phyloP scores from a whole-genome alignment of 2,113 vertebrate species.

The Scytalopus superciliaris region DNA sequence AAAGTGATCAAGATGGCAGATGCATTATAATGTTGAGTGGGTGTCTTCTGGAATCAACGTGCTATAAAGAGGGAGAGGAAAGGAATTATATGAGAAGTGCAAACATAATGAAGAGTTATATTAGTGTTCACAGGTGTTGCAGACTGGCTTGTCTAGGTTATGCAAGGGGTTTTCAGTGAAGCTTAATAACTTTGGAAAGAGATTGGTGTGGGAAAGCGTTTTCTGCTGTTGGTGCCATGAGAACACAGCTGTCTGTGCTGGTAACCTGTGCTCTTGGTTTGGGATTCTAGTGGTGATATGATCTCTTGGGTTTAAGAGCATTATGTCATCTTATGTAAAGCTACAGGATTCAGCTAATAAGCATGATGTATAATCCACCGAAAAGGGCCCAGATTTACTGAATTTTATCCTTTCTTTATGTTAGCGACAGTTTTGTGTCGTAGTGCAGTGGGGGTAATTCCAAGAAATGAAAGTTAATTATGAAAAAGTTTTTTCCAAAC shows the following conservation, averaged over 20 bases:
- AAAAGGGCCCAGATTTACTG: not conserved
- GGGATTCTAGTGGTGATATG: not conserved
- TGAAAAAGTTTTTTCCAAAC: not conserved
- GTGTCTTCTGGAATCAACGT: not conserved
- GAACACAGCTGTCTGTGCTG: not conserved
- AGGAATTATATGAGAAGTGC: not conserved
- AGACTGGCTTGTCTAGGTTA: not conserved
- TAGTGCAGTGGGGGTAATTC: not conserved
- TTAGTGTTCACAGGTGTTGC: not conserved
- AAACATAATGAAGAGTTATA: not conserved
- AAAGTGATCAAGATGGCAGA: not conserved
- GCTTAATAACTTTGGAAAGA: not conserved
- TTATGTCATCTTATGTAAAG: not conserved
- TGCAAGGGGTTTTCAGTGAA: not conserved
- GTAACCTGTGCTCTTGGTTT: not conserved
- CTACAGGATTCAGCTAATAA: not conserved
- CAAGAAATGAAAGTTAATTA: constrained; percentile 20
- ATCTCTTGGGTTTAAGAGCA: not conserved
- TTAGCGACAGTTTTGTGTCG: not conserved
- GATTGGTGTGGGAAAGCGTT: not conserved
- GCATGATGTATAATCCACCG: not conserved
- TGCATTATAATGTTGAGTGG: not conserved
- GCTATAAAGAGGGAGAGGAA: not conserved
- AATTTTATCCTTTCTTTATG: not conserved
- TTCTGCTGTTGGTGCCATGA: not conserved